Evolutionary conservation across 2,888 invertebrate species (phyloP), one percentile per base, ranked within the genome.

Genomic region (Sclerodermus sp.): DNA sequence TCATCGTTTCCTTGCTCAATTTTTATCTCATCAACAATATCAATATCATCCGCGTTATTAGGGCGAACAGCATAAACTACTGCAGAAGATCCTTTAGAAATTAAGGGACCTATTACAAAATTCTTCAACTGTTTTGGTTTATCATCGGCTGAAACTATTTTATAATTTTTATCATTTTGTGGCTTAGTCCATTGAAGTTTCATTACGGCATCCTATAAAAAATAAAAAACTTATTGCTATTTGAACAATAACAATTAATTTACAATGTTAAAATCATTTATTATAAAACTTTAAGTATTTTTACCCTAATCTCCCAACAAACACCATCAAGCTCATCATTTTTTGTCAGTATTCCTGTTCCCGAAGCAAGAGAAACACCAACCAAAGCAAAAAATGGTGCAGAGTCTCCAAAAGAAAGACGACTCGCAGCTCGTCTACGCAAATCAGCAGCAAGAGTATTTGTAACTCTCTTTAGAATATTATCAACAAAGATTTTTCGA

Each of bases 51-150:
- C 1, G 53, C 56, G 49, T 63, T 64, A 57, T 81, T 83, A 44
- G 84, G 79, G 49, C 82, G 81, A 1, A 89, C 89, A 2, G 87
- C 84, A 74, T 91, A 90, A 1, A 93, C 90, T 23, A 89, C 90
- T 18, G 90, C 91, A 58, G 88, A 89, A 71, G 90, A 88, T 13
- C 92, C 92, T 76, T 91, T 90, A 5, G 87, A 90, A 61, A 93
- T 87, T 1, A 85, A 81, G 32, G 85, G 82, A 0, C 89, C 90
- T 58, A 91, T 82, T 49, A 83, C 81, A 51, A 90, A 80, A 66
- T 87, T 81, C 42, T 83, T 80, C 40, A 89, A 77, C 42, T 78
- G 79, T 8, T 84, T 76, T n/a, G 79, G 72, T 13, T 79, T 73
- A 15, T 78, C 76, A 31, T 83, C 73, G 2, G 76, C 77, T 34